Percentiles rank a stretch among this genome's conserved stretches.
phyloP scores from a whole-genome alignment of 2,888 invertebrate genomes.

The Pollenia labialis region DNA sequence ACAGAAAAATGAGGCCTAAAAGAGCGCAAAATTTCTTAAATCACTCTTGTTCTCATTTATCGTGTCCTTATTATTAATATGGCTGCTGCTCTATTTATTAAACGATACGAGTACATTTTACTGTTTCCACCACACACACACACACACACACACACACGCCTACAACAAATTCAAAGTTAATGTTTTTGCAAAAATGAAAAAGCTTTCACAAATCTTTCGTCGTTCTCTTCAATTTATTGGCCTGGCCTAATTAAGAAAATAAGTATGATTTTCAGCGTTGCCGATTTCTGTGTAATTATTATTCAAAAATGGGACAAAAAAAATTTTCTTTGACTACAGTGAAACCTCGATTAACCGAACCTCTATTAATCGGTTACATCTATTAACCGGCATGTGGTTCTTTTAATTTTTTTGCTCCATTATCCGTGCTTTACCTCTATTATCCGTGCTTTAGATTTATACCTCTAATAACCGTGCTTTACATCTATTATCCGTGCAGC shows the following conservation, averaged over 20 bases:
- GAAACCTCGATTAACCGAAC: too few relatives aligned
- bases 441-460: too few relatives aligned
- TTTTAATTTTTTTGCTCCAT: too few relatives aligned
- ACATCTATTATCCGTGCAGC: too few relatives aligned
- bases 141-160: not conserved
- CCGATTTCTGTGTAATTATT: not conserved
- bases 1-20: slow-evolving; percentile 69
- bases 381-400: too few relatives aligned
- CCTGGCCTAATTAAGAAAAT: slow-evolving; percentile 65
- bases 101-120: slow-evolving; percentile 28
- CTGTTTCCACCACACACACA: slow-evolving; percentile 40
- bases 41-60: slow-evolving; percentile 38
- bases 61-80: slow-evolving; percentile 26
- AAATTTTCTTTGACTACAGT: too few relatives aligned
- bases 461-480: too few relatives aligned
- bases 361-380: too few relatives aligned
- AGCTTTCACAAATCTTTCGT: slow-evolving; percentile 34
- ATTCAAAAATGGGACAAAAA: not conserved
- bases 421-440: too few relatives aligned
- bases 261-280: slow-evolving; percentile 27
- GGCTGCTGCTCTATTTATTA: slow-evolving; percentile 50
- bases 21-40: slow-evolving; percentile 56
- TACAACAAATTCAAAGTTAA: slow-evolving; percentile 40
- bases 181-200: slow-evolving; percentile 56
- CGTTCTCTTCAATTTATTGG: slow-evolving; percentile 52